phyloP scores from a whole-genome alignment of 2,113 vertebrate species.

The Myrmecobius fasciatus region DNA sequence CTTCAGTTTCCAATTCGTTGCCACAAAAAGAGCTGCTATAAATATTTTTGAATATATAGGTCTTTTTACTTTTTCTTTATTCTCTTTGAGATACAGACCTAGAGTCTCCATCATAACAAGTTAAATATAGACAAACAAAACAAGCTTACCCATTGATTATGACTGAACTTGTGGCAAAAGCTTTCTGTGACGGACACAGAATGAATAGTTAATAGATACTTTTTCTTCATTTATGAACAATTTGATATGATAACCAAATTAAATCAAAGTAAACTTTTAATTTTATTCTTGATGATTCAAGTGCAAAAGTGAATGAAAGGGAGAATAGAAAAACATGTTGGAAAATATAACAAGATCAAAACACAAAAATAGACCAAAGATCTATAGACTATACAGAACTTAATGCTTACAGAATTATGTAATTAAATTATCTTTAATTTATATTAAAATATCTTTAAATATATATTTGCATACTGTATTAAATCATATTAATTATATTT shows the following conservation, averaged over 20 bases:
- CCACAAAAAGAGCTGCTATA: background rate
- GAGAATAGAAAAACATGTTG: background rate
- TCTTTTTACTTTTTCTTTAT: background rate
- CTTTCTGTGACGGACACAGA: no score
- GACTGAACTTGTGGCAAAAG: background rate
- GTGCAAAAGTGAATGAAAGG: background rate
- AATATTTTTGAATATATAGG: background rate
- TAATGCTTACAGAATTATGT: background rate
- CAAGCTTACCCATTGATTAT: background rate
- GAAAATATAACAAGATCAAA: background rate
- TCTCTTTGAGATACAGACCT: background rate
- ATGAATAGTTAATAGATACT: no score
- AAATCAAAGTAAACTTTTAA: background rate
- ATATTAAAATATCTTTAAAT: background rate
- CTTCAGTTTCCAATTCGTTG: background rate
- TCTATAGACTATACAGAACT: background rate
- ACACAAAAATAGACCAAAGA: background rate
- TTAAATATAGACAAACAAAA: background rate
- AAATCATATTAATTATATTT: background rate
- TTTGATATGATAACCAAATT: background rate
- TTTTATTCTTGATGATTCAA: background rate
- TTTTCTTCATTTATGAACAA: no score
- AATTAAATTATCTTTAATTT: background rate
- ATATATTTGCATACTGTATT: background rate
- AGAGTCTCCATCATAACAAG: background rate